A percentile compares a stretch with the other conserved stretches of the same genome.
Evolutionary conservation across 1,140 invertebrate genomes (phyloP).

Genomic region (Ceratina japonica): DNA sequence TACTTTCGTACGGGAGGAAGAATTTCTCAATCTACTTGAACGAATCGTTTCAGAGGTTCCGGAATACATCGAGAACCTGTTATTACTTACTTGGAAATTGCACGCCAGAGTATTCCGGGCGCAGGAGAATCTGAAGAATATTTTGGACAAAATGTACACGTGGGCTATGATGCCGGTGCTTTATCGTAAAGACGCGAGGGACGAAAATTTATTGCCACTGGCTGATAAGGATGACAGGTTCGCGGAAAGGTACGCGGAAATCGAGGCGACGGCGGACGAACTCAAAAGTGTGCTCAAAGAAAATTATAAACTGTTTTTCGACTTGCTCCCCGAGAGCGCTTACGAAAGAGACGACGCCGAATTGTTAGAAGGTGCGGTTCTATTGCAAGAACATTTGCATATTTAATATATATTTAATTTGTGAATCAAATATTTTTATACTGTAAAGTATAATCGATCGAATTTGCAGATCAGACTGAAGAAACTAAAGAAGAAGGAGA

Average conservation of each 20-base stretch:
- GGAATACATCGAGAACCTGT: slow-evolving; percentile 81
- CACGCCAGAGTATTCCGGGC: slow-evolving; percentile 80
- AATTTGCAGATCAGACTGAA: background rate
- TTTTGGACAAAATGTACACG: slow-evolving; percentile 81
- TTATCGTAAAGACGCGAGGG: slow-evolving; percentile 82
- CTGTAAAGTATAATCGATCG: background rate
- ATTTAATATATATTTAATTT: background rate
- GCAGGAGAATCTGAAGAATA: slow-evolving; percentile 77
- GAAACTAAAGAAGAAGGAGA: slow-evolving; percentile 28
- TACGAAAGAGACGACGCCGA: slow-evolving; percentile 66
- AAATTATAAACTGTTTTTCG: slow-evolving; percentile 84
- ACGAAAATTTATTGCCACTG: slow-evolving; percentile 81
- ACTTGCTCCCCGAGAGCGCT: slow-evolving; percentile 71
- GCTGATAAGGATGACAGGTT: slow-evolving; percentile 81
- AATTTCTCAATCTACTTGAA: slow-evolving; percentile 53
- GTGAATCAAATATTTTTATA: background rate
- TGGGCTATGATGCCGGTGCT: slow-evolving; percentile 87
- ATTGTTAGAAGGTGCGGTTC: slow-evolving; percentile 49
- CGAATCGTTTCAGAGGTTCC: slow-evolving; percentile 75
- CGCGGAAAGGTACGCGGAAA: slow-evolving; percentile 80
- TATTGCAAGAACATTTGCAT: background rate
- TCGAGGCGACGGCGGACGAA: slow-evolving; percentile 80
- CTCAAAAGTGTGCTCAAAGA: slow-evolving; percentile 82
- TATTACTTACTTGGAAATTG: slow-evolving; percentile 79
- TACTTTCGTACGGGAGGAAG: too few species aligned